phyloP scores from a whole-genome alignment of 2,797 vertebrate genomes.

The Bufotes viridis region DNA sequence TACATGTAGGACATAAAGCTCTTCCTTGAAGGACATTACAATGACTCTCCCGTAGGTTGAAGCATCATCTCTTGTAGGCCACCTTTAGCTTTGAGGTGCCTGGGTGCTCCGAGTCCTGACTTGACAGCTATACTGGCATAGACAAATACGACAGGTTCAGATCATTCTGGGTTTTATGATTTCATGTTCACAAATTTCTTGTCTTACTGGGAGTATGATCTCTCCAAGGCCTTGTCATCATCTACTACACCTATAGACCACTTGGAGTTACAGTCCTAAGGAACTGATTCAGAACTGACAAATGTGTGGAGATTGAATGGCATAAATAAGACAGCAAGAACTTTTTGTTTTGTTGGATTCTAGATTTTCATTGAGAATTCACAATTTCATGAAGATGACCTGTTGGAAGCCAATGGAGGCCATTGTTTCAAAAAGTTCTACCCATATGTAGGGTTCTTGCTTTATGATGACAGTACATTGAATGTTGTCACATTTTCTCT shows the following conservation, averaged over 20 bases:
- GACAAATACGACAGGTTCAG: neutral
- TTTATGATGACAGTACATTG: neutral
- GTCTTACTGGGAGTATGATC: neutral
- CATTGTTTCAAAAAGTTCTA: neutral
- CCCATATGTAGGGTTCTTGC: neutral
- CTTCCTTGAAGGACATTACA: conserved; percentile 2
- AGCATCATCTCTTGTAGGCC: neutral
- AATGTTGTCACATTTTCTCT: neutral
- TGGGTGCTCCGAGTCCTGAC: neutral
- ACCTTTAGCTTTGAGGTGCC: neutral
- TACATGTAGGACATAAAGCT: conserved; percentile 47
- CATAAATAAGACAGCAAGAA: neutral
- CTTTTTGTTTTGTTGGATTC: neutral
- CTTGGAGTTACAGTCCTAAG: neutral
- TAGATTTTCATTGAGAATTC: neutral
- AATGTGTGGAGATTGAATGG: neutral
- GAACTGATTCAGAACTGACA: neutral
- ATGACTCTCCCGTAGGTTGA: conserved; percentile 17
- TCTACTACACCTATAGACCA: neutral
- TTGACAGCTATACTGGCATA: neutral
- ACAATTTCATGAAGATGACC: neutral
- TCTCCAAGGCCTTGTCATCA: neutral
- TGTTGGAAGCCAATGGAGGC: neutral
- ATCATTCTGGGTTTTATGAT: neutral
- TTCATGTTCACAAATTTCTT: neutral